phyloP scores from a whole-genome alignment of 92 coral and sea anemone genomes.

The Porites lobata region DNA sequence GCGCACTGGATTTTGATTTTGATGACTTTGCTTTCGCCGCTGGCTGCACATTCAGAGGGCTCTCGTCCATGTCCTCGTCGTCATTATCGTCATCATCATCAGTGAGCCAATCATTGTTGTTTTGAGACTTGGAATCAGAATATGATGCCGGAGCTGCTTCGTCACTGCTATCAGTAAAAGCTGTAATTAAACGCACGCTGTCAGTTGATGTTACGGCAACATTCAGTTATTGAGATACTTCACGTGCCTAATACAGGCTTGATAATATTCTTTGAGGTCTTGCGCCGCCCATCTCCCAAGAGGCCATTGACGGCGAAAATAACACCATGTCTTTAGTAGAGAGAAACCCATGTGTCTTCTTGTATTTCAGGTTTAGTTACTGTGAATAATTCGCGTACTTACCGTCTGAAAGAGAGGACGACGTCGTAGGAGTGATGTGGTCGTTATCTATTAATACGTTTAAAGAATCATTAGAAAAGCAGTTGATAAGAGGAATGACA shows the following conservation, averaged over 20 bases:
- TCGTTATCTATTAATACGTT: slow-evolving; percentile 15
- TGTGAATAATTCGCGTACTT: not conserved
- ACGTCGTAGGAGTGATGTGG: slow-evolving; percentile 11
- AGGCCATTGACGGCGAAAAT: too few species aligned
- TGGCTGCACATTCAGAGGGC: slow-evolving; percentile 28
- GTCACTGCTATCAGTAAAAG: slow-evolving; percentile 47
- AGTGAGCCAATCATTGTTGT: slow-evolving; percentile 49
- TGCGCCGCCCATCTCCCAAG: too few species aligned
- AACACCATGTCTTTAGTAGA: too few species aligned
- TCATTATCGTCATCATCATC: slow-evolving; percentile 61
- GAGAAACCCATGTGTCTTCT: too few species aligned
- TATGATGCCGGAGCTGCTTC: slow-evolving; percentile 37
- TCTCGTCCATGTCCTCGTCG: slow-evolving; percentile 44
- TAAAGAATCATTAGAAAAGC: too few species aligned
- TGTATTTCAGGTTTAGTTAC: too few species aligned
- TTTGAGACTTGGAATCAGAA: slow-evolving; percentile 19
- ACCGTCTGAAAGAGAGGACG: slow-evolving; percentile 47
- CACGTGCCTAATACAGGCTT: too few species aligned
- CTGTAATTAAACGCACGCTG: slow-evolving; percentile 2
- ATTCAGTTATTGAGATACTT: not conserved
- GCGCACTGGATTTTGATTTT: not conserved
- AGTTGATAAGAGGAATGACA: too few species aligned
- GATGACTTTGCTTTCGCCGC: slow-evolving; percentile 16
- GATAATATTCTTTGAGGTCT: too few species aligned
- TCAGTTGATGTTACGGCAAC: not conserved